Conservation (phyloP, 1,140 invertebrate genomes). For the Lepidurus packardi region DNA sequence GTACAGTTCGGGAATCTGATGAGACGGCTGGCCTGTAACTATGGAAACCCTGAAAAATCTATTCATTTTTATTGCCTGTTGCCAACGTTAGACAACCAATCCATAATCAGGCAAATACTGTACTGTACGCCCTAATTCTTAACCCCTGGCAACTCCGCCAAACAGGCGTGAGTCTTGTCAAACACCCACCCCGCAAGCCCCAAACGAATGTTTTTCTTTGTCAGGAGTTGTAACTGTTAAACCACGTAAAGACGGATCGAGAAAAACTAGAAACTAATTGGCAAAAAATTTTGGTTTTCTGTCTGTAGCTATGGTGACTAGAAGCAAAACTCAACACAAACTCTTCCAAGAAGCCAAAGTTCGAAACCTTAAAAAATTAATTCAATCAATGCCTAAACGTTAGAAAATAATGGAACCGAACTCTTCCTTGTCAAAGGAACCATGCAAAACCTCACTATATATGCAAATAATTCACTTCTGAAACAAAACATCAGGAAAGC, state of each 20-base stretch:
- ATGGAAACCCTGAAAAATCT: neutral
- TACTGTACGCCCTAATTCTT: neutral
- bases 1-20: neutral
- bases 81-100: neutral
- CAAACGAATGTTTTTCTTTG: neutral
- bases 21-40: neutral
- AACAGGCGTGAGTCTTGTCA: neutral
- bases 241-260: neutral
- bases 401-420: no score
- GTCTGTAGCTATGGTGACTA: slow-evolving; percentile 17
- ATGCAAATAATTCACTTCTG: no score
- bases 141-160: neutral
- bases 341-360: neutral
- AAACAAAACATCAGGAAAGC: no score
- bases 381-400: no score
- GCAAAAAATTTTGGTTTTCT: neutral
- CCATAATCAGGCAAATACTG: neutral
- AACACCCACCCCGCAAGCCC: neutral
- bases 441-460: no score
- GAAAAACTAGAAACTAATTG: neutral
- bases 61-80: neutral
- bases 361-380: no score
- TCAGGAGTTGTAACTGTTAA: neutral
- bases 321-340: neutral
- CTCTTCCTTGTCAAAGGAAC: no score